Base-by-base conservation (phyloP, 2,888 invertebrate genomes). In the Lasioglossum zephyrum region DNA sequence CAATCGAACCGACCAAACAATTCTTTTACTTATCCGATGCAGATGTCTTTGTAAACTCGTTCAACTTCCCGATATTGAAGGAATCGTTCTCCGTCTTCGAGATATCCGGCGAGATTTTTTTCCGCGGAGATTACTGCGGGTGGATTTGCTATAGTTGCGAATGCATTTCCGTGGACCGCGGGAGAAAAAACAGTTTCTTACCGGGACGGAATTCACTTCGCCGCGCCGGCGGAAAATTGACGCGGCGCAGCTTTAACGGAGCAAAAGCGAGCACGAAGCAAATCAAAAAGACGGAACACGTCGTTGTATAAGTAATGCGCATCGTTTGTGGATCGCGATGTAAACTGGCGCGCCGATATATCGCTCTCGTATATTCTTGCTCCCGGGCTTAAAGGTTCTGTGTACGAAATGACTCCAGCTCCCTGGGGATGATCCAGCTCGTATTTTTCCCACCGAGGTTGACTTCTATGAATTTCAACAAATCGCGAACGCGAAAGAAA, bases 211-310 rank as follows among this genome's bases (percentile, higher is more conserved):
- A 86, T 84, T 84, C 69, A 72, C 16, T 77, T 75, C n/a, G 13
- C 13, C 16, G 13, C n/a, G 13, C 13, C 16, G 13, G 49, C 57
- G 66, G 39, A 49, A 83, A 75, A 72, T 79, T 39, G 60, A 70
- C 31, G 47, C 4, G 22, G 41, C 69, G 66, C 18, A 26, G 60
- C 53, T 79, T 57, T 26, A 63, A 63, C 76, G 44, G 31, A 63
- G 69, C n/a, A 47, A 57, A 74, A n/a, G 73, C 31, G 66, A 82
- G 47, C 63, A 63, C 22, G 76, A 70, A 70, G 75, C 36, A 69
- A 85, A 86, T 86, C 79, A 87, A 80, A 77, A 77, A 86, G 86
- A 87, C 82, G 82, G 86, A 74, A 82, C 87, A 73, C 77, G 66
- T 77, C 73, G 78, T 47, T 85, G 86, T 78, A 86, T 86, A 81